Conservation (phyloP, 2,888 invertebrate species). For the Taphrorychus bicolor region DNA sequence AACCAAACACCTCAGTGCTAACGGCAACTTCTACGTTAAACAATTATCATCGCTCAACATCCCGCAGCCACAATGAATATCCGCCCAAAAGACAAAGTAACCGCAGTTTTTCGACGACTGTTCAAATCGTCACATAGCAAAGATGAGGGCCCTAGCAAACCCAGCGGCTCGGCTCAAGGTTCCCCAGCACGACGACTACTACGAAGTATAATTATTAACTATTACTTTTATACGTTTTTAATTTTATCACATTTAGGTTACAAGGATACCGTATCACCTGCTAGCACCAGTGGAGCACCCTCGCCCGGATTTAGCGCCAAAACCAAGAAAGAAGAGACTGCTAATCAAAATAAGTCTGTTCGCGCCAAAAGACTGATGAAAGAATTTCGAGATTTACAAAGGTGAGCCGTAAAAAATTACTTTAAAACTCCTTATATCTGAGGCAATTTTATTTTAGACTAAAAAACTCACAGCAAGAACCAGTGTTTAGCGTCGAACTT, state of each 20-base stretch:
- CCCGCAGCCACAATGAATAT: slow-evolving; percentile 56
- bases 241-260: slow-evolving; percentile 47
- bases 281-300: slow-evolving; percentile 53
- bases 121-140: slow-evolving; percentile 77
- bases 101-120: slow-evolving; percentile 79
- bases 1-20: no score
- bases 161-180: slow-evolving; percentile 57
- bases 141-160: slow-evolving; percentile 63
- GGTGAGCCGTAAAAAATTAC: slow-evolving; percentile 7
- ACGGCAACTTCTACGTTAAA: no score
- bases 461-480: slow-evolving; percentile 73
- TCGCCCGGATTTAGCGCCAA: slow-evolving; percentile 54
- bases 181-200: slow-evolving; percentile 57
- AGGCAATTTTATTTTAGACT: slow-evolving; percentile 57
- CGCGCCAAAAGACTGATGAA: slow-evolving; percentile 85
- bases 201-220: slow-evolving; percentile 38
- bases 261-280: slow-evolving; percentile 57
- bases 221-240: no score
- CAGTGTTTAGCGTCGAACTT: slow-evolving; percentile 82
- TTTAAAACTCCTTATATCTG: neutral
- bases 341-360: slow-evolving; percentile 67
- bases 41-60: no score
- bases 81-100: slow-evolving; percentile 82
- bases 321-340: slow-evolving; percentile 53
- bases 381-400: slow-evolving; percentile 80